These are phyloP conservation scores for Hippopotamus amphibius DNA, from an alignment of 2,113 vertebrate genomes.

Conservation along the genomic window DNA sequence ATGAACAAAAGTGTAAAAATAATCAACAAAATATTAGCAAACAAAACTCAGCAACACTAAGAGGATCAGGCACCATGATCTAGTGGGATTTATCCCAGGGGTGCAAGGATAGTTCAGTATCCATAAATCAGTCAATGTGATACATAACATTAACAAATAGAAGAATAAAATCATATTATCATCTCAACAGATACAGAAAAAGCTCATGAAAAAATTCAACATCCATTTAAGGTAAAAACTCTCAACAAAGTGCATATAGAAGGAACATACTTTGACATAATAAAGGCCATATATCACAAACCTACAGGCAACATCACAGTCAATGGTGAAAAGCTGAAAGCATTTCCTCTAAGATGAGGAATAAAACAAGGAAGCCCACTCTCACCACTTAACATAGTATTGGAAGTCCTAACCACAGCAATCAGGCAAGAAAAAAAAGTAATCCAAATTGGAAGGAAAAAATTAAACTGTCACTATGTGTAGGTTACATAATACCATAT, in stretches of 20 bases:
- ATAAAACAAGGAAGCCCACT: background rate
- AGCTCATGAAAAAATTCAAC: background rate
- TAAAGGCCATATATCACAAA: background rate
- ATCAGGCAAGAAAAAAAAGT: background rate
- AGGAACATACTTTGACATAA: background rate
- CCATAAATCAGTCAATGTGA: background rate
- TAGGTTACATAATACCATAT: background rate
- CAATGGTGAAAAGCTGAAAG: background rate
- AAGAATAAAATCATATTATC: background rate
- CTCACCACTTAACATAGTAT: background rate
- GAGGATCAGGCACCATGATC: background rate
- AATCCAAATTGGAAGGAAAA: background rate
- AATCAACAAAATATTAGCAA: background rate
- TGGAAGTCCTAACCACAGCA: background rate
- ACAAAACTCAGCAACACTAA: background rate
- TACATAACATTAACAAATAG: background rate
- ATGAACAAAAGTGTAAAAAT: background rate
- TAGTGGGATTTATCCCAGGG: background rate
- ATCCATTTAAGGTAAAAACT: background rate
- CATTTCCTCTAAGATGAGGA: background rate
- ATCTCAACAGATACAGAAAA: background rate
- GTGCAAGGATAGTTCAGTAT: background rate
- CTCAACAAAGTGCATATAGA: background rate
- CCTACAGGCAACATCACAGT: background rate
- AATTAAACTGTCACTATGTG: background rate